These are phyloP conservation scores for Tragelaphus scriptus DNA, from an alignment of 2,113 vertebrate genomes.

Conservation along the genomic window DNA sequence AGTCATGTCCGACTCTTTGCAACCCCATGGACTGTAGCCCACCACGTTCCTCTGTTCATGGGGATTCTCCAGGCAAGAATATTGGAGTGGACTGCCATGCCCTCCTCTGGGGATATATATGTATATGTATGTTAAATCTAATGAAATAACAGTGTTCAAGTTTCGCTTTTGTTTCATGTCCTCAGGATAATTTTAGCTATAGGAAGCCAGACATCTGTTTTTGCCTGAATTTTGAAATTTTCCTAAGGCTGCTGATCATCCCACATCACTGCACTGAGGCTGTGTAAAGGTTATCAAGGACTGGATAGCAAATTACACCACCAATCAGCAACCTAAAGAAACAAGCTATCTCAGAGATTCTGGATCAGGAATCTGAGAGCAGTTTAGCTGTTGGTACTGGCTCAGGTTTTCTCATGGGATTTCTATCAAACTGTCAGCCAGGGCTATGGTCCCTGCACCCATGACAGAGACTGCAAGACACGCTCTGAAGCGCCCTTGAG, in stretches of 20 bases:
- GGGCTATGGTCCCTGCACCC: not conserved
- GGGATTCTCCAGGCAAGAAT: not conserved
- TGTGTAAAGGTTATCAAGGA: not conserved
- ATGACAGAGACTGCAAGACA: accelerated
- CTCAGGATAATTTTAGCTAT: not conserved
- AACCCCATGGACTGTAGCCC: not conserved
- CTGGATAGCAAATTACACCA: not conserved
- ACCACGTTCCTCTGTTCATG: not conserved
- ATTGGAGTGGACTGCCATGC: not conserved
- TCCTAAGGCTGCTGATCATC: not conserved
- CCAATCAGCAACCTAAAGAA: not conserved
- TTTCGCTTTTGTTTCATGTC: not conserved
- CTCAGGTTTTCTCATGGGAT: not conserved
- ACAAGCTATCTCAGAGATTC: not conserved
- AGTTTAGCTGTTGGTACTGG: not conserved
- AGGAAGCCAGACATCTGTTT: not conserved
- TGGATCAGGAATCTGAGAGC: not conserved
- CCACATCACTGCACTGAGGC: too few relatives aligned
- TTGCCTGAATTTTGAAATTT: not conserved
- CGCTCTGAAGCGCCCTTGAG: accelerated
- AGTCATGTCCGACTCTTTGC: not conserved
- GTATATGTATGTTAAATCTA: not conserved
- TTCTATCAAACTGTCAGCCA: not conserved
- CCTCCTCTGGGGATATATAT: not conserved
- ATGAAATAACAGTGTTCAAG: not conserved